phyloP scores from a whole-genome alignment of 2,113 vertebrate genomes.

The Butorides virescens region DNA sequence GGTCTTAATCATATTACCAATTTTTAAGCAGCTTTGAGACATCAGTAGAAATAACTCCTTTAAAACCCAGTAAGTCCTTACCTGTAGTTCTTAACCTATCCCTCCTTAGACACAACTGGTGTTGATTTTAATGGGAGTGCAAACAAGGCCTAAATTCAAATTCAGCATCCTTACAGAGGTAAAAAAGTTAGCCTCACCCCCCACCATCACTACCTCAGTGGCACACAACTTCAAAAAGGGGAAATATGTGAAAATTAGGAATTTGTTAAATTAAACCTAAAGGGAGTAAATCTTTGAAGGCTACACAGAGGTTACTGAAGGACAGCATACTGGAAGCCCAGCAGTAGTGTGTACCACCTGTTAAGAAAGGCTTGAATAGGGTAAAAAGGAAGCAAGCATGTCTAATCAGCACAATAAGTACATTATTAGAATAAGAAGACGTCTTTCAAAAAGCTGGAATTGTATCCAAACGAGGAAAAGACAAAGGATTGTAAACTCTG shows the following conservation, averaged over 20 bases:
- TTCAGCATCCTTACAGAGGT: not conserved
- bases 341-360: not conserved
- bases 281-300: not conserved
- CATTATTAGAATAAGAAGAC: conserved; percentile 12
- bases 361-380: not conserved
- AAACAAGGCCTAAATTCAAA: not conserved
- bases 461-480: not conserved
- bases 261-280: not conserved
- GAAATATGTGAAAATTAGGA: not conserved
- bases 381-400: not conserved
- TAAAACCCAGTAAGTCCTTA: not conserved
- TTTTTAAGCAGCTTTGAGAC: conserved; percentile 18
- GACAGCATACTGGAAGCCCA: not conserved
- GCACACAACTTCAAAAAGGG: not conserved
- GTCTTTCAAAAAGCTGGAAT: not conserved
- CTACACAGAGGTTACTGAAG: not conserved
- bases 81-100: not conserved
- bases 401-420: not conserved
- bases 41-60: not conserved
- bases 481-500: not conserved
- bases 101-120: not conserved
- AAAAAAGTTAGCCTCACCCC: not conserved
- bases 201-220: not conserved
- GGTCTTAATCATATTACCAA: not conserved
- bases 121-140: not conserved